phyloP scores from a whole-genome alignment of 2,888 invertebrate species.

The Caenorhabditis sp. region DNA sequence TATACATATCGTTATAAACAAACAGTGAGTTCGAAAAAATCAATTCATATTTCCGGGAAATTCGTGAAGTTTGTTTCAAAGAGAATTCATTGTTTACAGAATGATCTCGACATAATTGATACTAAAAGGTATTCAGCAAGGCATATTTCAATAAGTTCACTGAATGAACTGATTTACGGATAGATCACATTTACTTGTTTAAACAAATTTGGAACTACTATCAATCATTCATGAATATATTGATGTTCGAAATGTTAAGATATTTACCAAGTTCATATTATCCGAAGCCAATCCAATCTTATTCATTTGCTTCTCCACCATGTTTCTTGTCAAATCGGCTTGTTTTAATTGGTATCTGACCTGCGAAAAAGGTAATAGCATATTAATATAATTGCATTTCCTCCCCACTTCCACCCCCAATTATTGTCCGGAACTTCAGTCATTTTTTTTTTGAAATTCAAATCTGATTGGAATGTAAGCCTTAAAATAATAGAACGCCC shows the following conservation, averaged over 20 bases:
- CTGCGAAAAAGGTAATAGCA: constrained; percentile 7
- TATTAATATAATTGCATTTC: constrained; percentile 14
- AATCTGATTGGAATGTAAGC: neutral
- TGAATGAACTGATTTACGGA: no score
- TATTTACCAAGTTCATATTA: constrained; percentile 17
- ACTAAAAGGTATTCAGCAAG: no score
- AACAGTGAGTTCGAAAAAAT: no score
- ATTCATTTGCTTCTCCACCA: constrained; percentile 37
- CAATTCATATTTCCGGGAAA: no score
- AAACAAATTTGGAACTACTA: no score
- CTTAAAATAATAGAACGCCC: neutral
- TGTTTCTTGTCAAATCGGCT: constrained; percentile 19
- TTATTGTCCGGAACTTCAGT: neutral
- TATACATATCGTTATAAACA: no score
- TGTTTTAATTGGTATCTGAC: constrained; percentile 17
- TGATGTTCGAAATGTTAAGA: neutral
- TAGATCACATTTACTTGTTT: no score
- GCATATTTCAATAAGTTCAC: no score
- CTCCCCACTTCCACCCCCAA: neutral
- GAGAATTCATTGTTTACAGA: no score
- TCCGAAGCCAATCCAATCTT: constrained; percentile 28
- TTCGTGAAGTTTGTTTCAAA: no score
- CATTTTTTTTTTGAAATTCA: neutral
- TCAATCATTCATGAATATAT: no score
- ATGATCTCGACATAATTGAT: no score